Evolutionary conservation across 2,888 invertebrate species (phyloP), one percentile per base, ranked within the genome.

Genomic region (Himalopsyche kuldschensis): DNA sequence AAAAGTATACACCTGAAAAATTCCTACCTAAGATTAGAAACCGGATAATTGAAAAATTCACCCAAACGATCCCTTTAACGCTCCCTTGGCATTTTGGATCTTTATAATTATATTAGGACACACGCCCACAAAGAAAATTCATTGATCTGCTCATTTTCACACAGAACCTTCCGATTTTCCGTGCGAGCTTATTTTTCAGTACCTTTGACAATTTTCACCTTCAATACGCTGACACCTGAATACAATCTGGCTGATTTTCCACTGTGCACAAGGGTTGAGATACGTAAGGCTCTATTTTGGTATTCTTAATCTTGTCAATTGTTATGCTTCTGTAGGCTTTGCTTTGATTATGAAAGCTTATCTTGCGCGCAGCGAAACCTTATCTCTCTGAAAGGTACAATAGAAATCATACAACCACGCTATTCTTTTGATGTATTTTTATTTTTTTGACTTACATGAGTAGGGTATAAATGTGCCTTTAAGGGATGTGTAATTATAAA

Each of bases 141-240:
- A 46, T 46, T 41, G 78, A 78, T 41, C 78, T 78, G 78, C 41
- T 55, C 55, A 55, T 55, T 55, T 55, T 55, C 55, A 55, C 55
- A 55, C 55, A 24, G 55, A 24, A 20, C 55, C 55, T 55, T 55
- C 48, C 48, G 17, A 48, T 48, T 48, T 48, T 48, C 55, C 5
- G n/a, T 20, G 55, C 55, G 20, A 55, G 55, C 55, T 20, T 55
- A 55, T 78, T 78, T 78, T 78, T 78, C 17, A 41, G 41, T 24
- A 41, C 78, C 78, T 78, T 78, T 46, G 46, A 78, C 31, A 24
- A 78, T 78, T 78, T 78, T 78, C 78, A 41, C 31, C 35, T 35
- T 11, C 35, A 46, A 78, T 78, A 41, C 78, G 27, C 78, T 6
- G 27, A 78, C 41, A 55, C 55, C n/a, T 55, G 10, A 55, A 55